Conservation (phyloP, 2,797 vertebrate genomes). For the Acanthurus tractus region DNA sequence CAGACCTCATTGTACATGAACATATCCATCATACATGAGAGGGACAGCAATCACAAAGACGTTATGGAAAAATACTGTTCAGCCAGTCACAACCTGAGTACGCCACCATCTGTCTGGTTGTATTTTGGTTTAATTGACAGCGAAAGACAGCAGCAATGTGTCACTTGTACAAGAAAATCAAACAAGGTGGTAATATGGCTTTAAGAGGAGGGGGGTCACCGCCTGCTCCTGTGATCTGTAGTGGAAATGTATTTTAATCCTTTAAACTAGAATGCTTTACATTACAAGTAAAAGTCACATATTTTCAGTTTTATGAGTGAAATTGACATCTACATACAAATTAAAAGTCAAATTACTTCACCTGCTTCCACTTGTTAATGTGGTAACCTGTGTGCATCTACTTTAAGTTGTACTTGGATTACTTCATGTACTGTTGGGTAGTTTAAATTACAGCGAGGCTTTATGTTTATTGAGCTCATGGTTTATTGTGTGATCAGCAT, state of each 20-base stretch:
- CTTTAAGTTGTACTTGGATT: not conserved
- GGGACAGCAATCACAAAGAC: conserved; percentile 74
- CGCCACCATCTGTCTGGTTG: conserved; percentile 34
- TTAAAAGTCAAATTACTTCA: not conserved
- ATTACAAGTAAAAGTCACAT: not conserved
- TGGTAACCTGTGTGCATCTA: not conserved
- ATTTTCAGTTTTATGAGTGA: not conserved
- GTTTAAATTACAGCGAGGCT: not conserved
- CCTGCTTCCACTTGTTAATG: not conserved
- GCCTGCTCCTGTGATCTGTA: not conserved
- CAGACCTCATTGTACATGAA: conserved; percentile 70
- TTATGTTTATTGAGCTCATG: not conserved
- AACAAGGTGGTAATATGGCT: conserved; percentile 13
- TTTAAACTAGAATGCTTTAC: conserved; percentile 16
- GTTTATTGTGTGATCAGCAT: conserved; percentile 10
- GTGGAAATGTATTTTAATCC: conserved; percentile 27
- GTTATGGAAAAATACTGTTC: conserved; percentile 73
- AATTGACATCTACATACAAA: not conserved
- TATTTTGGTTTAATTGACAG: conserved; percentile 42
- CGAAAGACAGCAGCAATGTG: conserved; percentile 42
- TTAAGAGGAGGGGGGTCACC: not conserved
- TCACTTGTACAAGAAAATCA: conserved; percentile 44
- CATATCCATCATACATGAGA: conserved; percentile 71
- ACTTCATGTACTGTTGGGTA: not conserved
- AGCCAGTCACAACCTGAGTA: conserved; percentile 51